These are phyloP conservation scores for Synergus umbraculus DNA, from an alignment of 2,888 invertebrate species.

Conservation along the genomic window DNA sequence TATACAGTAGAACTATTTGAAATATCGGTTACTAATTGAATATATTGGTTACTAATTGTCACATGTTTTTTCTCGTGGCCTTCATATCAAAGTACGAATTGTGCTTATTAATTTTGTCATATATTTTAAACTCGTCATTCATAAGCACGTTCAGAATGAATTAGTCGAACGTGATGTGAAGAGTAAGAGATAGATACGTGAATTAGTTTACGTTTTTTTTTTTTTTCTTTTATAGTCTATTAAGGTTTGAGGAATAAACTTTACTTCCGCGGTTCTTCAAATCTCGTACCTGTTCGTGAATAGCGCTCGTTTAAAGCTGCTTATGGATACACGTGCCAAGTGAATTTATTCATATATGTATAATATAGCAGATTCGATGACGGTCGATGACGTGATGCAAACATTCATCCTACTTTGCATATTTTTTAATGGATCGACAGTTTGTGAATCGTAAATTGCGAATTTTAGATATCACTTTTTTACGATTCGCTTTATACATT, in stretches of 20 bases:
- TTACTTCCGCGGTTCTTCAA: not conserved
- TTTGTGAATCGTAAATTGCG: not conserved
- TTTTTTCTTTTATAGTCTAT: not conserved
- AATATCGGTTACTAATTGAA: too few species aligned
- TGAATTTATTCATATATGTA: constrained; percentile 1
- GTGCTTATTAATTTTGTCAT: constrained; percentile 3
- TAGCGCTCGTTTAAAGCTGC: not conserved
- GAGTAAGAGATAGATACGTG: too few species aligned
- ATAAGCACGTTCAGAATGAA: constrained; percentile 21
- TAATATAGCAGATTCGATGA: not conserved
- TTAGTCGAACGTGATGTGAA: constrained; percentile 16
- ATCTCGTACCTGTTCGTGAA: not conserved
- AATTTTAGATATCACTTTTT: not conserved
- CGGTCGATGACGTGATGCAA: constrained; percentile 13
- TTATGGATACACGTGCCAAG: constrained; percentile 2
- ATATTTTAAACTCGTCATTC: not conserved
- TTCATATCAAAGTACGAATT: constrained; percentile 1
- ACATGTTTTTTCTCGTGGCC: not conserved
- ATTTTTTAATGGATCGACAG: not conserved
- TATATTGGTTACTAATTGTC: not conserved
- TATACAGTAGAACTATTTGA: too few species aligned
- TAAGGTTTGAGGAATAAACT: not conserved
- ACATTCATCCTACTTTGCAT: not conserved
- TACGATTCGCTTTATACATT: not conserved
- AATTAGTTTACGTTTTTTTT: not conserved